Conservation (phyloP, 92 coral and sea anemone species). For the Umimayanthus kanabou region DNA sequence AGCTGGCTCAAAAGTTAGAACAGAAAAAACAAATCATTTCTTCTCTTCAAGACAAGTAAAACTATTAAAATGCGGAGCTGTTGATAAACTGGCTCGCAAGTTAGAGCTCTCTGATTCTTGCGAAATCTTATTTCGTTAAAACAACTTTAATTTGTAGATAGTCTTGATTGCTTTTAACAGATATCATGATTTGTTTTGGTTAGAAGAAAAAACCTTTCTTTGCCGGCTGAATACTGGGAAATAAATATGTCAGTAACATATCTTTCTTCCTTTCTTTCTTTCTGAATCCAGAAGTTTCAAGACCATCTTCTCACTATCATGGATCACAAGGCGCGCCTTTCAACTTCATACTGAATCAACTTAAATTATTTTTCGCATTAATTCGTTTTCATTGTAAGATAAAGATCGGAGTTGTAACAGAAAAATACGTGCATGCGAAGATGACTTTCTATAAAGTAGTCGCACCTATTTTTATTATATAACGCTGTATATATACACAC, state of each 20-base stretch:
- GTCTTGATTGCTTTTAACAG: background rate
- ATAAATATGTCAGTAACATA: background rate
- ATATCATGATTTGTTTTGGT: background rate
- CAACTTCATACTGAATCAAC: background rate
- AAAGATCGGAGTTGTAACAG: too few relatives aligned
- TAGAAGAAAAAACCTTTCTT: background rate
- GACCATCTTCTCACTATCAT: slow-evolving; percentile 95
- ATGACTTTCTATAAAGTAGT: background rate
- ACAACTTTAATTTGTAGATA: background rate
- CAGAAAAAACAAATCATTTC: too few relatives aligned
- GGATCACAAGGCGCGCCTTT: slow-evolving; percentile 90
- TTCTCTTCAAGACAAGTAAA: too few relatives aligned
- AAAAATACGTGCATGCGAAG: background rate
- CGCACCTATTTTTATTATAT: background rate
- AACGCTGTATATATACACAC: too few relatives aligned
- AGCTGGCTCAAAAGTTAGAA: too few relatives aligned
- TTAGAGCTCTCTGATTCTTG: background rate
- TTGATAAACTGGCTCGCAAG: background rate
- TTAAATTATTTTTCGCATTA: background rate
- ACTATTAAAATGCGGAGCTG: background rate
- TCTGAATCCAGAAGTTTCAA: slow-evolving; percentile 84
- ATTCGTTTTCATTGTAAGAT: too few relatives aligned
- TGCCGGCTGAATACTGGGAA: background rate
- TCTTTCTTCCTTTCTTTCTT: slow-evolving; percentile 26
- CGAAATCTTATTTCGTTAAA: background rate